These are phyloP conservation scores for Lepidothrix coronata DNA, from an alignment of 2,113 vertebrate species.

Conservation along the genomic window DNA sequence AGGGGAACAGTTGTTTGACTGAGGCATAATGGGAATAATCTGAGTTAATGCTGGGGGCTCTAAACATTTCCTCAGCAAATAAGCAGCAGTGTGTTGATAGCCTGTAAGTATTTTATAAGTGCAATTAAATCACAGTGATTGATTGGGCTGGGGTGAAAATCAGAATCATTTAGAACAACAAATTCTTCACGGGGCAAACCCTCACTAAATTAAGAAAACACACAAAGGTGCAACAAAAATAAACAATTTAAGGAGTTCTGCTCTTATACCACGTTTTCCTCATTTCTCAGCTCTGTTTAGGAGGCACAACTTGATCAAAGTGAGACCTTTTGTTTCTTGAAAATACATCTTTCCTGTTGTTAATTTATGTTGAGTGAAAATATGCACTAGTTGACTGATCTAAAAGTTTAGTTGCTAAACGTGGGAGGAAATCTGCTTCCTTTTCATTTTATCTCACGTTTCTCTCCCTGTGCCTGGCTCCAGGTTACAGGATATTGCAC, in stretches of 20 bases:
- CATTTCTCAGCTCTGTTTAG: not conserved
- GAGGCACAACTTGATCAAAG: not conserved
- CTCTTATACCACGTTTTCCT: not conserved
- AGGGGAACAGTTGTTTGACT: not conserved
- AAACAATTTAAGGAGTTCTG: constrained; percentile 4
- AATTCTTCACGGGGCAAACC: not conserved
- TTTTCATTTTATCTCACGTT: not conserved
- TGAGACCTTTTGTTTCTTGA: not conserved
- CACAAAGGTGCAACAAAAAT: not conserved
- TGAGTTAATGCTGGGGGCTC: constrained; percentile 41
- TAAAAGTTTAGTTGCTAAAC: not conserved
- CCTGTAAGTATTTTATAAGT: constrained; percentile 59
- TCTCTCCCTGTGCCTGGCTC: not conserved
- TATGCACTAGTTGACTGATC: not conserved
- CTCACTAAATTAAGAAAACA: constrained; percentile 50
- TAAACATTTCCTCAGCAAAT: constrained; percentile 51
- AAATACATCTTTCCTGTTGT: not conserved
- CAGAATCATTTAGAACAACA: constrained; percentile 30
- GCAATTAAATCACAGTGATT: constrained; percentile 64
- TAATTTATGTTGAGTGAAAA: not conserved
- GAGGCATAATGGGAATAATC: constrained; percentile 30
- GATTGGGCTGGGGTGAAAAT: constrained; percentile 36
- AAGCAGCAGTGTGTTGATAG: constrained; percentile 46
- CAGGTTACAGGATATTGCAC: not conserved
- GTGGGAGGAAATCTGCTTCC: not conserved